Evolutionary conservation across 2,888 invertebrate species (phyloP).

Genomic region (Tetanocera ferruginea): DNA sequence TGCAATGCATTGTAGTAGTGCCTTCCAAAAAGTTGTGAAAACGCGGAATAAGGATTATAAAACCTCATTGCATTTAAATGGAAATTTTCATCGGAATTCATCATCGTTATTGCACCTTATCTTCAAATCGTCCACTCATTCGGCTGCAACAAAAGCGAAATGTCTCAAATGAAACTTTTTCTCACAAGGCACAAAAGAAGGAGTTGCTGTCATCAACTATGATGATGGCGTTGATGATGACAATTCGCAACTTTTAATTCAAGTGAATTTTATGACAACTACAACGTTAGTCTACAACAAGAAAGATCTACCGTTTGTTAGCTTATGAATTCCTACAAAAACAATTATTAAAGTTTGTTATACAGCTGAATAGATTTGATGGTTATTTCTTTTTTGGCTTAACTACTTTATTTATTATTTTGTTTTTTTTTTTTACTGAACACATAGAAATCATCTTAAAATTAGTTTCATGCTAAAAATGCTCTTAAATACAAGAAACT

Average conservation of each 20-base stretch:
- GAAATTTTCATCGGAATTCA: slow-evolving; percentile 46
- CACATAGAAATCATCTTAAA: not conserved
- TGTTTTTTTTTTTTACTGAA: not conserved
- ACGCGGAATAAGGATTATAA: slow-evolving; percentile 53
- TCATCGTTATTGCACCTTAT: slow-evolving; percentile 36
- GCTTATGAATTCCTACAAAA: not conserved
- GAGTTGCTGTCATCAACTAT: not conserved
- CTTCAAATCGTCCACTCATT: slow-evolving; percentile 21
- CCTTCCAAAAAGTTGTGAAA: not conserved
- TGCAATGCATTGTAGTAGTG: not conserved
- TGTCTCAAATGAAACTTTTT: slow-evolving; percentile 31
- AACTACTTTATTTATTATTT: slow-evolving; percentile 24
- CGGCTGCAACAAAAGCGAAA: slow-evolving; percentile 32
- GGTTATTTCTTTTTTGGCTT: slow-evolving; percentile 1
- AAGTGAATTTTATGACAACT: slow-evolving; percentile 6
- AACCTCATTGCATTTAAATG: slow-evolving; percentile 60
- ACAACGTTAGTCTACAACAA: not conserved
- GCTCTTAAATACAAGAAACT: too few relatives aligned
- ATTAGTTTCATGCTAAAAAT: too few relatives aligned
- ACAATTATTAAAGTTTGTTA: not conserved
- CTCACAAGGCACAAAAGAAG: slow-evolving; percentile 18
- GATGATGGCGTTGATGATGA: not conserved
- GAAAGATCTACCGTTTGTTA: not conserved
- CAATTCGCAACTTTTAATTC: slow-evolving; percentile 27
- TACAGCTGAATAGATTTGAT: not conserved